Percentiles rank a stretch among this genome's conserved stretches.
Evolutionary conservation across 2,113 vertebrate genomes (phyloP).

Genomic region (Hemibagrus wyckioides): DNA sequence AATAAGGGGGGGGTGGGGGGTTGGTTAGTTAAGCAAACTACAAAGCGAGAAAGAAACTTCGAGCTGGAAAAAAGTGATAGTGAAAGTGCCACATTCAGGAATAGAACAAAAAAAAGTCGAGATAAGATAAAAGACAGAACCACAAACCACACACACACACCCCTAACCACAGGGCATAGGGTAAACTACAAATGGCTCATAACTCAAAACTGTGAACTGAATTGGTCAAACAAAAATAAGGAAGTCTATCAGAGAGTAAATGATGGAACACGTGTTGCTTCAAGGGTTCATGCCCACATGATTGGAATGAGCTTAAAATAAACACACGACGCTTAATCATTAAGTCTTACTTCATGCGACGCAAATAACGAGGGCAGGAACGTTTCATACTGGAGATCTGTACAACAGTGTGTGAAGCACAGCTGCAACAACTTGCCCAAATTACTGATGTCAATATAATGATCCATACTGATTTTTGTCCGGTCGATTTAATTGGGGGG

Average conservation of each 20-base stretch:
- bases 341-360: not conserved
- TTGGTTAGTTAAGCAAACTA: not conserved
- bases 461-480: not conserved
- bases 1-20: no score
- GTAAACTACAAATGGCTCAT: not conserved
- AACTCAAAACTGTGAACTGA: not conserved
- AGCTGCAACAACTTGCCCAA: not conserved
- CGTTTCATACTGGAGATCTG: not conserved
- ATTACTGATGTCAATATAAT: not conserved
- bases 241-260: not conserved
- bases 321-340: not conserved
- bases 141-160: not conserved
- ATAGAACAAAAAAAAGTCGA: not conserved
- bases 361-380: not conserved
- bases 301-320: not conserved
- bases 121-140: not conserved
- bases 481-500: no score
- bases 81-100: not conserved
- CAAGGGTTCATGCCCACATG: constrained; percentile 6
- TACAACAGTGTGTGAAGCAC: no score
- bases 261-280: constrained; percentile 29
- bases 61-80: not conserved
- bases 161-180: no score
- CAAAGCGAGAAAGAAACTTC: not conserved
- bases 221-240: not conserved